A percentile compares a stretch with the other conserved stretches of the same genome.
Conservation (phyloP, 1,140 invertebrate species). For the Drosophila orena region DNA sequence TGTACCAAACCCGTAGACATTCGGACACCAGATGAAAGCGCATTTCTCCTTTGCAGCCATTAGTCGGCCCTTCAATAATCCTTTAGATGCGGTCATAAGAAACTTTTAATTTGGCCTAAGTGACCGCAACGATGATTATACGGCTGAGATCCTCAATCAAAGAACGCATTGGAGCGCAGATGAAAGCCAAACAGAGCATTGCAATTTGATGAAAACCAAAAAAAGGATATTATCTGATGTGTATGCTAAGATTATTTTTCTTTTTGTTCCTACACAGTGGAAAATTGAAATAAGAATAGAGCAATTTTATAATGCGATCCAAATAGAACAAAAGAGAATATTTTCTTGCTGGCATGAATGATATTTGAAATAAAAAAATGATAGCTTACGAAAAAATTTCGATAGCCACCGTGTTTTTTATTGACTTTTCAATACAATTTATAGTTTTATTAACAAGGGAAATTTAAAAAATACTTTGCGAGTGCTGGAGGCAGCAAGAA, state of each 20-base stretch:
- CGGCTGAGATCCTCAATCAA: slow-evolving; percentile 18
- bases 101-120: slow-evolving; percentile 59
- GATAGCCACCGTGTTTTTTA: too few species aligned
- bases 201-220: slow-evolving; percentile 52
- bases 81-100: slow-evolving; percentile 15
- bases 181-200: slow-evolving; percentile 32
- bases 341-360: too few species aligned
- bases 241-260: slow-evolving; percentile 1
- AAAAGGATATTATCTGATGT: slow-evolving; percentile 12
- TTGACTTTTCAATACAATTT: too few species aligned
- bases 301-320: not conserved
- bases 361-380: too few species aligned
- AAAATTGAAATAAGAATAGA: not conserved
- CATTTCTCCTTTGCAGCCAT: not conserved
- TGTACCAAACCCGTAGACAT: not conserved
- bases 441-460: too few species aligned
- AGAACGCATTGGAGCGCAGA: slow-evolving; percentile 47
- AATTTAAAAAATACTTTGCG: not conserved
- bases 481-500: slow-evolving; percentile 15
- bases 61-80: not conserved
- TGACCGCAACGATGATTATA: slow-evolving; percentile 47
- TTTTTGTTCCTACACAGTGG: not conserved
- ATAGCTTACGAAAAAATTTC: too few species aligned
- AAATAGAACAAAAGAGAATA: too few species aligned
- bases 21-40: slow-evolving; percentile 1